Evolutionary conservation across 2,113 vertebrate genomes (phyloP).

Genomic region (Hydrochoerus hydrochaeris): DNA sequence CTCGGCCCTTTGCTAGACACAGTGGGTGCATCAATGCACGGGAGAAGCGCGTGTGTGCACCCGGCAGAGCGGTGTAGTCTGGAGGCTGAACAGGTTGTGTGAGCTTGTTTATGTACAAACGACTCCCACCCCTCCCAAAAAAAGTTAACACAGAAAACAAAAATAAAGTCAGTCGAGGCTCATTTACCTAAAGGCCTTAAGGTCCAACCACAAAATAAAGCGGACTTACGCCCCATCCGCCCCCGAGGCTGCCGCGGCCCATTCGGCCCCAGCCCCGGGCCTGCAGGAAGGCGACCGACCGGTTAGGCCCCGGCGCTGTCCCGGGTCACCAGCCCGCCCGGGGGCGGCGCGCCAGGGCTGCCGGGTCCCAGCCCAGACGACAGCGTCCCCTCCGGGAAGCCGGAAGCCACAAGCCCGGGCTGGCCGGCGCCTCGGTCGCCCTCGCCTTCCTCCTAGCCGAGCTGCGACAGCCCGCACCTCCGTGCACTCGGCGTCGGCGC

Average conservation of each 20-base stretch:
- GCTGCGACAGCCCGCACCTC: no score
- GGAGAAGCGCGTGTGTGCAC: neutral
- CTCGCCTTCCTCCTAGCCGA: neutral
- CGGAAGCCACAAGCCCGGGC: no score
- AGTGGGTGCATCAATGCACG: neutral
- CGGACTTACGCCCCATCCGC: neutral
- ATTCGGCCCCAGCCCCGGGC: no score
- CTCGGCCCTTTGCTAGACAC: neutral
- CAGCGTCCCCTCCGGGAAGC: no score
- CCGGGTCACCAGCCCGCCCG: no score
- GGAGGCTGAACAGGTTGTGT: neutral
- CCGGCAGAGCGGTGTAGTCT: neutral
- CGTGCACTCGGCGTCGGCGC: no score
- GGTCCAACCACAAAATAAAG: neutral
- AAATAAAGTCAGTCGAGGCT: slow-evolving; percentile 12
- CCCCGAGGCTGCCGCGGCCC: neutral
- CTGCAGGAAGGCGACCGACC: no score
- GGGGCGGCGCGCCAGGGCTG: no score
- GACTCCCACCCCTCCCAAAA: no score
- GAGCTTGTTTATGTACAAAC: neutral
- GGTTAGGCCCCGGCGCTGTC: no score
- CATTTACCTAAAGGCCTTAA: neutral
- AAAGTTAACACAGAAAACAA: neutral
- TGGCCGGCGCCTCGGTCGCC: no score
- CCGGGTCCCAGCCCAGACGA: no score